A percentile compares a stretch with the other conserved stretches of the same genome.
phyloP scores from a whole-genome alignment of 2,888 invertebrate genomes.

The Ormyrus rosae region DNA sequence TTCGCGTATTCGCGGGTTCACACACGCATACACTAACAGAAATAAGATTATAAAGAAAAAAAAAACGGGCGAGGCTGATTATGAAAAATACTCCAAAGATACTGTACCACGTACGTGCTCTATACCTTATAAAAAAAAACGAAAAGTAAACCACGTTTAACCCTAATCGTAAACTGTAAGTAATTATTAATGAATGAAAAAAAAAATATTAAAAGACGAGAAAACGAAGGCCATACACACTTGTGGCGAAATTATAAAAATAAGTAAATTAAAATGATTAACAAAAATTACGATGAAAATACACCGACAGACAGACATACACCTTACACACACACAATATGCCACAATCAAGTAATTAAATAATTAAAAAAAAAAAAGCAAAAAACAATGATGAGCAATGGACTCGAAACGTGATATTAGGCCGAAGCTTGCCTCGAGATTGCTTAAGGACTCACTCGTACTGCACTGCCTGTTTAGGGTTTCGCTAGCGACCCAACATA shows the following conservation, averaged over 20 bases:
- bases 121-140: constrained; percentile 66
- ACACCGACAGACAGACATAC: constrained; percentile 40
- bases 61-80: constrained; percentile 47
- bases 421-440: constrained; percentile 76
- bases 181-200: constrained; percentile 66
- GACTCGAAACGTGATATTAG: constrained; percentile 76
- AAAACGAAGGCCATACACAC: constrained; percentile 45
- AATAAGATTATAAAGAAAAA: background rate
- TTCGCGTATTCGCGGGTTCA: constrained; percentile 33
- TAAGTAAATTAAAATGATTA: constrained; percentile 47
- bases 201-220: constrained; percentile 50
- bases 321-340: constrained; percentile 47
- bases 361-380: constrained; percentile 63
- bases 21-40: background rate
- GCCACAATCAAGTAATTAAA: constrained; percentile 54
- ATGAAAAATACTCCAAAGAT: constrained; percentile 72
- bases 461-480: constrained; percentile 76
- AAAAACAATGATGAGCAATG: constrained; percentile 72
- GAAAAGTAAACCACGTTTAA: constrained; percentile 60
- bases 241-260: constrained; percentile 31
- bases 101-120: constrained; percentile 69
- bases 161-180: constrained; percentile 71
- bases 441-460: constrained; percentile 75
- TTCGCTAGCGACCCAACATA: constrained; percentile 74
- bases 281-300: constrained; percentile 59